Evolutionary conservation across 2,113 vertebrate species (phyloP).

Genomic region (Glaucomys volans): DNA sequence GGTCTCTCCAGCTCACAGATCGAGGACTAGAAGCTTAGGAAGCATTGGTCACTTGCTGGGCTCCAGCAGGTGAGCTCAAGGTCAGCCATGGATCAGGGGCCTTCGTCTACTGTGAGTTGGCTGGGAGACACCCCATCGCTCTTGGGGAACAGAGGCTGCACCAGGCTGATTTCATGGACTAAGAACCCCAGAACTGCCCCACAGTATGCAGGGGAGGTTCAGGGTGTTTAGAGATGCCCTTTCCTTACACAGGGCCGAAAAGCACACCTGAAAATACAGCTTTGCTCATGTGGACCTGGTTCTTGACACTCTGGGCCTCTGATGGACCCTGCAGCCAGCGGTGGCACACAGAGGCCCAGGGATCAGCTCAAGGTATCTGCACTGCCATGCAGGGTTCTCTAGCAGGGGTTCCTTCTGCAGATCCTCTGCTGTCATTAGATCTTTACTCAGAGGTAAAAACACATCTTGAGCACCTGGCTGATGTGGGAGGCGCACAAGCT

Average conservation of each 20-base stretch:
- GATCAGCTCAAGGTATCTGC: too few species aligned
- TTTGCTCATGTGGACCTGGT: constrained; percentile 46
- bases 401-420: constrained; percentile 39
- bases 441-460: constrained; percentile 26
- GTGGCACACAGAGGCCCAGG: constrained; percentile 53
- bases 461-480: constrained; percentile 62
- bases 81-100: not conserved
- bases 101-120: not conserved
- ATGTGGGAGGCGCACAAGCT: constrained; percentile 30
- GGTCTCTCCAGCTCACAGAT: not conserved
- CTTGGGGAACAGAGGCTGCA: not conserved
- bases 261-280: constrained; percentile 48
- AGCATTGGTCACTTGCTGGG: not conserved
- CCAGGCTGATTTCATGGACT: not conserved
- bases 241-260: not conserved
- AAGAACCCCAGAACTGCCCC: not conserved
- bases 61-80: not conserved
- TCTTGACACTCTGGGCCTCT: not conserved
- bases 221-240: constrained; percentile 63
- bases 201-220: not conserved
- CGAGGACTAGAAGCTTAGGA: not conserved
- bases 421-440: not conserved
- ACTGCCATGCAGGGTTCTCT: not conserved
- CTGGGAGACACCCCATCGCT: not conserved
- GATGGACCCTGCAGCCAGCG: constrained; percentile 63